A percentile compares a stretch with the other conserved stretches of the same genome.
Conservation (phyloP, 2,888 invertebrate genomes). For the Chalcis sispes region DNA sequence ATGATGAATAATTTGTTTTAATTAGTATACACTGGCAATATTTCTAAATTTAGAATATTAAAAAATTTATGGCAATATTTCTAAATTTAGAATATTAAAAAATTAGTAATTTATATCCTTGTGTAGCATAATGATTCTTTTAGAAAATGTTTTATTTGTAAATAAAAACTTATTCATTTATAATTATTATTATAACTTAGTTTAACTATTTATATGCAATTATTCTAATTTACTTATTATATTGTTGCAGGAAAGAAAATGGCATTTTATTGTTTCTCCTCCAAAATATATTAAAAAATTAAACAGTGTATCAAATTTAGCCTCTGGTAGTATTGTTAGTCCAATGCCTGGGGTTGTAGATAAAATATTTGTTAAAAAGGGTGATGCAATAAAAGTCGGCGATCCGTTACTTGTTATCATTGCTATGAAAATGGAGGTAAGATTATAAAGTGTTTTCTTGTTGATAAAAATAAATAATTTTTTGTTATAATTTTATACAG, state of each 20-base stretch:
- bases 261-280: slow-evolving; percentile 80
- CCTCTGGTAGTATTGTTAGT: slow-evolving; percentile 81
- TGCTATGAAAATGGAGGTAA: slow-evolving; percentile 99
- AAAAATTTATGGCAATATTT: too few relatives aligned
- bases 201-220: slow-evolving; percentile 40
- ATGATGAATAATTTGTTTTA: too few relatives aligned
- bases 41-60: too few relatives aligned
- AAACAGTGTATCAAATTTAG: slow-evolving; percentile 69
- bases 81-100: too few relatives aligned
- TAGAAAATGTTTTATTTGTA: slow-evolving; percentile 1
- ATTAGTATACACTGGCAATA: too few relatives aligned
- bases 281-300: slow-evolving; percentile 79
- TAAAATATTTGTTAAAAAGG: slow-evolving; percentile 88
- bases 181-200: background rate
- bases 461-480: background rate
- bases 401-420: slow-evolving; percentile 95
- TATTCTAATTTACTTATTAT: slow-evolving; percentile 30
- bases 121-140: background rate
- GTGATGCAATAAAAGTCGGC: slow-evolving; percentile 89
- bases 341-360: slow-evolving; percentile 98
- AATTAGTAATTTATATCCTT: too few relatives aligned
- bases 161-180: background rate
- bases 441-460: slow-evolving; percentile 5
- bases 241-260: slow-evolving; percentile 81
- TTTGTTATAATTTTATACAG: slow-evolving; percentile 71